A percentile compares a stretch with the other conserved stretches of the same genome.
Conservation (phyloP, 2,113 vertebrate genomes). For the Pristiophorus japonicus region DNA sequence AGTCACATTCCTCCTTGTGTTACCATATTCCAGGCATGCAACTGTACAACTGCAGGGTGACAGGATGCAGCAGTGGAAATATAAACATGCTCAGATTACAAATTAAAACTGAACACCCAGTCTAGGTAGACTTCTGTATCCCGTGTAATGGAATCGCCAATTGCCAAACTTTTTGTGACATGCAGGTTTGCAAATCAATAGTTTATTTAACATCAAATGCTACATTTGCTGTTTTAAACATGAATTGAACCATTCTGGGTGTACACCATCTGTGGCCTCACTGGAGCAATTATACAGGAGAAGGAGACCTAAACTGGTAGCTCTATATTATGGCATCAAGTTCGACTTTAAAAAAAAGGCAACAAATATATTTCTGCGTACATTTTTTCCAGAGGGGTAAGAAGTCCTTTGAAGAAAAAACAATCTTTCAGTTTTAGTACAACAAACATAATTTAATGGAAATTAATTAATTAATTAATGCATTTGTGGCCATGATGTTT, state of each 20-base stretch:
- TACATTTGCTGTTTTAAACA: not conserved
- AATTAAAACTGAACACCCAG: not conserved
- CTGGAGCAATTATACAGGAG: too few relatives aligned
- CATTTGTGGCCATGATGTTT: not conserved
- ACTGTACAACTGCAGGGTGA: not conserved
- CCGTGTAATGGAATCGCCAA: not conserved
- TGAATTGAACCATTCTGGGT: not conserved
- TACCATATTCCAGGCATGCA: not conserved
- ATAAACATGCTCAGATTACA: not conserved
- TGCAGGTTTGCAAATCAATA: not conserved
- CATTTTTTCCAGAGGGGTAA: not conserved
- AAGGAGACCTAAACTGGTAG: not conserved
- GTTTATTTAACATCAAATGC: not conserved
- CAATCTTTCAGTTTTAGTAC: not conserved
- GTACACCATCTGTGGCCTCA: too few relatives aligned
- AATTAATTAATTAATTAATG: not conserved
- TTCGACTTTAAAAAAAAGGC: not conserved
- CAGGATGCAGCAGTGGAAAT: not conserved
- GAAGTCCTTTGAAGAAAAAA: not conserved
- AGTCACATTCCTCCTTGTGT: not conserved
- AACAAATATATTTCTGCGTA: not conserved
- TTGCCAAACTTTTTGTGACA: not conserved
- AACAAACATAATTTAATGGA: not conserved
- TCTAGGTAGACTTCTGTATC: not conserved
- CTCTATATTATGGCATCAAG: too few relatives aligned